Evolutionary conservation across 1,140 invertebrate species (phyloP).

Genomic region (Ips typographus): DNA sequence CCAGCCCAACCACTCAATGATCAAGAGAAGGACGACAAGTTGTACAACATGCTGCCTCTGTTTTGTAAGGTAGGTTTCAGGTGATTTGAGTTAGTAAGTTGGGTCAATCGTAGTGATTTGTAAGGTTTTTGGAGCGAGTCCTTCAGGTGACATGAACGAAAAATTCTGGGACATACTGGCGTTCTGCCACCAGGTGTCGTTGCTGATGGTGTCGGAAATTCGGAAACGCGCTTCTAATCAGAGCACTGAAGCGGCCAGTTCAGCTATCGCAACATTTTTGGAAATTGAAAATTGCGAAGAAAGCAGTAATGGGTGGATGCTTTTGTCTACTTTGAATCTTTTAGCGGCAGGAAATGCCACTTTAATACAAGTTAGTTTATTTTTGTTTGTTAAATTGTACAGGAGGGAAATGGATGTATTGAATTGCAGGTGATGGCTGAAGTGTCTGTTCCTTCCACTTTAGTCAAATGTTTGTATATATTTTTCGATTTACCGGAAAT

Average conservation of each 20-base stretch:
- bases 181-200: conserved; percentile 92
- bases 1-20: conserved; percentile 78
- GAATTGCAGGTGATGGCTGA: conserved; percentile 85
- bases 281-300: conserved; percentile 92
- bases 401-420: not conserved
- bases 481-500: conserved; percentile 97
- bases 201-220: conserved; percentile 94
- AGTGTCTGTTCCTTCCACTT: conserved; percentile 91
- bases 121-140: conserved; percentile 88
- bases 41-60: conserved; percentile 97
- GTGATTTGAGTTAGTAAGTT: not conserved
- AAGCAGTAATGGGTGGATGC: conserved; percentile 95
- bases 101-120: conserved; percentile 1
- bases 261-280: conserved; percentile 93
- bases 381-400: too few relatives aligned
- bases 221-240: conserved; percentile 91
- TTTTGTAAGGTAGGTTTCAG: conserved; percentile 88
- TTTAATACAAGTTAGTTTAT: conserved; percentile 62
- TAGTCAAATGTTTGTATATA: conserved; percentile 98
- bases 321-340: conserved; percentile 88
- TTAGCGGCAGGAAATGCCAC: conserved; percentile 80
- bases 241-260: conserved; percentile 92
- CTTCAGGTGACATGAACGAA: conserved; percentile 90
- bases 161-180: conserved; percentile 92
- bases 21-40: conserved; percentile 85